Evolutionary conservation across 1,140 invertebrate genomes (phyloP).

Genomic region (Hydropsyche tenuis): DNA sequence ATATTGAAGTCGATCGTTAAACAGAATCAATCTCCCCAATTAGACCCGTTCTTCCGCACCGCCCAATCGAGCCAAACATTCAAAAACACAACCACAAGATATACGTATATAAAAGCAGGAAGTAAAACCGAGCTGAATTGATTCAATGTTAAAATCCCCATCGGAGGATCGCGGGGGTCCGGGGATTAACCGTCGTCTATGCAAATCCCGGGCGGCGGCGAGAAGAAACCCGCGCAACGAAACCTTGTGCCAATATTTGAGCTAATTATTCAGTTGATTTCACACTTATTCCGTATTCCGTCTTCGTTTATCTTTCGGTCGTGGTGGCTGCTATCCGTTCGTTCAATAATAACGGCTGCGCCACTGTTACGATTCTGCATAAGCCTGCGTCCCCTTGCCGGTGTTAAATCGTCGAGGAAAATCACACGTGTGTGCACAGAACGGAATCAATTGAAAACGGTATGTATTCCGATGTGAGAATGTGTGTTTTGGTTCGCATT

Average conservation of each 20-base stretch:
- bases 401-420: not conserved
- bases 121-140: slow-evolving; percentile 12
- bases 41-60: too few species aligned
- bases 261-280: slow-evolving; percentile 50
- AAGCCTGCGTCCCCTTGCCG: not conserved
- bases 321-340: slow-evolving; percentile 21
- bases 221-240: slow-evolving; percentile 32
- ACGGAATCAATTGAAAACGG: slow-evolving; percentile 1
- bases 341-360: slow-evolving; percentile 31
- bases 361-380: not conserved
- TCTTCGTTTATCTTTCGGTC: slow-evolving; percentile 49
- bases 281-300: slow-evolving; percentile 49
- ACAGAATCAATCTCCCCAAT: too few species aligned
- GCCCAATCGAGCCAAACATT: too few species aligned
- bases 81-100: too few species aligned
- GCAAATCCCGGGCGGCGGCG: slow-evolving; percentile 28
- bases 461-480: too few species aligned
- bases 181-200: slow-evolving; percentile 39
- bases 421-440: slow-evolving; percentile 9
- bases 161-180: not conserved
- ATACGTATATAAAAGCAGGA: too few species aligned
- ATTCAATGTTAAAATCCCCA: slow-evolving; percentile 31
- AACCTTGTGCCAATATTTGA: slow-evolving; percentile 49
- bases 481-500: too few species aligned
- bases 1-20: too few species aligned